Evolutionary conservation across 2,888 invertebrate species (phyloP).

Genomic region (Timema podura): DNA sequence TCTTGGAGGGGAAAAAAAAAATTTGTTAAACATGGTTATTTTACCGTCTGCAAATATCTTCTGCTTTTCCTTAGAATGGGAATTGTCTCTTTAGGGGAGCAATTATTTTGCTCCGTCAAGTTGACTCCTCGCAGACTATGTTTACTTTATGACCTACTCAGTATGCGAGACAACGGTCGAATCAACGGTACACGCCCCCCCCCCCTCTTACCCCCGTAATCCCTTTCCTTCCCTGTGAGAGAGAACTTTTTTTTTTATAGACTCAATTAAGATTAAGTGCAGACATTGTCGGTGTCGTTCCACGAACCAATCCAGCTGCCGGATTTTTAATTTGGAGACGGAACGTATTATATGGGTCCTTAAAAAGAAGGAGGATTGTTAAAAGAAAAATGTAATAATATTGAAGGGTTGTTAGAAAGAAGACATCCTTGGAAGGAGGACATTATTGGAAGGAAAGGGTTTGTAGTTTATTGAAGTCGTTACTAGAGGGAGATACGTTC

Average conservation of each 20-base stretch:
- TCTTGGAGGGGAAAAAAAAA: too few species aligned
- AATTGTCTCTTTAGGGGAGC: too few species aligned
- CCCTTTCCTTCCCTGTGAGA: background rate
- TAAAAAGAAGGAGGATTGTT: background rate
- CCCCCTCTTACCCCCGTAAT: background rate
- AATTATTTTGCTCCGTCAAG: background rate
- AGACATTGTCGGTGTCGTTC: conserved; percentile 16
- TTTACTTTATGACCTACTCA: conserved; percentile 13
- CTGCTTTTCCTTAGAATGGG: too few species aligned
- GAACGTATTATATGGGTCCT: conserved; percentile 4
- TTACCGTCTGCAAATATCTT: too few species aligned
- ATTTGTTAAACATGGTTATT: too few species aligned
- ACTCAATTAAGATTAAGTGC: conserved; percentile 19
- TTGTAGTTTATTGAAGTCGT: too few species aligned
- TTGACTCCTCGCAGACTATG: background rate
- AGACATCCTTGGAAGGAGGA: too few species aligned
- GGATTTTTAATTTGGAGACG: conserved; percentile 19
- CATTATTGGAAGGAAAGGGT: too few species aligned
- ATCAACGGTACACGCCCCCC: background rate
- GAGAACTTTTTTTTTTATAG: conserved; percentile 17
- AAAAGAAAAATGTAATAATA: too few species aligned
- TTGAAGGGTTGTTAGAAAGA: too few species aligned
- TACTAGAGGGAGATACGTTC: too few species aligned
- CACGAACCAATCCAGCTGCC: conserved; percentile 12
- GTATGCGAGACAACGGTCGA: conserved; percentile 11